Conservation (phyloP, 2,888 invertebrate genomes). For the Heteropelma amictum region DNA sequence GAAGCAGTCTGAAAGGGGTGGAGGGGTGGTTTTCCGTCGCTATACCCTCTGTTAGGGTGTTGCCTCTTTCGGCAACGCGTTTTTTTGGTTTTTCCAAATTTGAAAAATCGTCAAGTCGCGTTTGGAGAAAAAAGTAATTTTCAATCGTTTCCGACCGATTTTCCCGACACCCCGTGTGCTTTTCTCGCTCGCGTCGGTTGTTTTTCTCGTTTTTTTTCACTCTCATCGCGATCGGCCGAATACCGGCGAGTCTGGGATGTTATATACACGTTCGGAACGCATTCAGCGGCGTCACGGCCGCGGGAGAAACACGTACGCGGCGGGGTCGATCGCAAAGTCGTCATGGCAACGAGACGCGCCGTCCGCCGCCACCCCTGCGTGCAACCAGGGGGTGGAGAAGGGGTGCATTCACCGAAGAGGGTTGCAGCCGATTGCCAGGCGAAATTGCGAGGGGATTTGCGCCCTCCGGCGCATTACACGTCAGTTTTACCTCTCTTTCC, state of each 20-base stretch:
- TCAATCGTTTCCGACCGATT: slow-evolving; percentile 59
- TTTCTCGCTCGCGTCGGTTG: slow-evolving; percentile 17
- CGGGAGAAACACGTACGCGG: slow-evolving; percentile 74
- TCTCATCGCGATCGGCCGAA: slow-evolving; percentile 22
- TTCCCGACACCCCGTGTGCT: slow-evolving; percentile 36
- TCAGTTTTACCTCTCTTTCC: too few relatives aligned
- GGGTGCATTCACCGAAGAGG: slow-evolving; percentile 76
- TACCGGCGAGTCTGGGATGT: slow-evolving; percentile 58
- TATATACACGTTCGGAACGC: slow-evolving; percentile 78
- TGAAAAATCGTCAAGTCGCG: too few relatives aligned
- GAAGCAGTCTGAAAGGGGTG: too few relatives aligned
- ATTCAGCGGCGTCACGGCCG: slow-evolving; percentile 80
- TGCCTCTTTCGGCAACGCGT: too few relatives aligned
- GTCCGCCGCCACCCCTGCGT: slow-evolving; percentile 82
- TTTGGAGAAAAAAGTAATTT: too few relatives aligned
- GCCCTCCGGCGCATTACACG: slow-evolving; percentile 68
- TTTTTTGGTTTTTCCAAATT: too few relatives aligned
- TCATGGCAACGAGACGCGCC: slow-evolving; percentile 79
- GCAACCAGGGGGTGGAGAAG: slow-evolving; percentile 68
- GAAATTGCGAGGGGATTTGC: slow-evolving; percentile 64
- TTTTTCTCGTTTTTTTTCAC: slow-evolving; percentile 16
- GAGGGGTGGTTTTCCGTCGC: too few relatives aligned
- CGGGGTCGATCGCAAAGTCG: slow-evolving; percentile 80
- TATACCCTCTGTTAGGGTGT: too few relatives aligned
- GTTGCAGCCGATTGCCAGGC: slow-evolving; percentile 70